phyloP scores from a whole-genome alignment of 1,140 invertebrate species.

The Acyrthosiphon pisum region DNA sequence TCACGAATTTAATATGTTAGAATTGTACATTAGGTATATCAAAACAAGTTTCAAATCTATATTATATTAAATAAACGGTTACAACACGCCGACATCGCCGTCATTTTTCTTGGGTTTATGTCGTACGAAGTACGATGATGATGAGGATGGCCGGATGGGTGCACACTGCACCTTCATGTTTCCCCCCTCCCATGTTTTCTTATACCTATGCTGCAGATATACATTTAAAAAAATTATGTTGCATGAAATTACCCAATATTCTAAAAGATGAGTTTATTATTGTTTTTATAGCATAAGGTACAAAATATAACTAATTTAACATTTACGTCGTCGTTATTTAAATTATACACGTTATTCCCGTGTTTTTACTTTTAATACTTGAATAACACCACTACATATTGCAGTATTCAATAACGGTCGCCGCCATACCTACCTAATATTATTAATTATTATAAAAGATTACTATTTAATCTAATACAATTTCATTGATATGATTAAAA shows the following conservation, averaged over 20 bases:
- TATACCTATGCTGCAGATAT: neutral
- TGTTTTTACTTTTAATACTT: neutral
- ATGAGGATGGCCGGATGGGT: neutral
- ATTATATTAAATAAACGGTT: neutral
- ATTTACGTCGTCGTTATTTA: neutral
- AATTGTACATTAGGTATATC: neutral
- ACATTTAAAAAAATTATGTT: neutral
- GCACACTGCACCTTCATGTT: neutral
- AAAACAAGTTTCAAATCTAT: neutral
- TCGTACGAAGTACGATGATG: neutral
- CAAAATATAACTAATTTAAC: neutral
- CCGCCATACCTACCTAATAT: neutral
- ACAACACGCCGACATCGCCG: neutral
- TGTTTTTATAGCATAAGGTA: neutral
- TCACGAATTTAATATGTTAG: neutral
- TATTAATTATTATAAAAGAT: neutral
- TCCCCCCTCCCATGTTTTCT: neutral
- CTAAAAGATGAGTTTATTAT: constrained; percentile 2
- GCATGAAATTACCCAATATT: neutral
- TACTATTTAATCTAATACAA: neutral
- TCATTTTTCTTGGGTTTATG: neutral
- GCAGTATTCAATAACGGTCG: neutral
- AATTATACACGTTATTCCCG: neutral
- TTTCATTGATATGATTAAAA: neutral
- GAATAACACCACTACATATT: neutral